Conservation (phyloP, 2,888 invertebrate genomes). For the Agrotis ipsilon region DNA sequence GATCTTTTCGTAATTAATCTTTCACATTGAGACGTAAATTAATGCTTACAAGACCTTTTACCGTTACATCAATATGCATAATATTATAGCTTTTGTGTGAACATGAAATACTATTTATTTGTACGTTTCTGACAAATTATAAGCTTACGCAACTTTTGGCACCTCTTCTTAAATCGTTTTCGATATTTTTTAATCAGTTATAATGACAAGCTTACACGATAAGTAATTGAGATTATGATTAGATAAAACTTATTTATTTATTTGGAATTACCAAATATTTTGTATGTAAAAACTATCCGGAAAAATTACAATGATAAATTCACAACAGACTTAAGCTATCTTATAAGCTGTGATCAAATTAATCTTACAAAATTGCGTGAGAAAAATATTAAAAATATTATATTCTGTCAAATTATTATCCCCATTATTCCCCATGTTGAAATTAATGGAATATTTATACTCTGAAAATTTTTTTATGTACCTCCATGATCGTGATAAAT, state of each 20-base stretch:
- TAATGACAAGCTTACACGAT: slow-evolving; percentile 41
- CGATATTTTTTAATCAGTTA: slow-evolving; percentile 37
- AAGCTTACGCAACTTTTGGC: slow-evolving; percentile 56
- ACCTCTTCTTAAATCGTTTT: slow-evolving; percentile 50
- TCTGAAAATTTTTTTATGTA: slow-evolving; percentile 21
- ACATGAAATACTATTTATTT: slow-evolving; percentile 57
- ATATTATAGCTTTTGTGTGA: slow-evolving; percentile 61
- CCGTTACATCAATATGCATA: slow-evolving; percentile 61
- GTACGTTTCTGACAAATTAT: slow-evolving; percentile 61
- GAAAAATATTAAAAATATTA: slow-evolving; percentile 24
- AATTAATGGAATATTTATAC: slow-evolving; percentile 23
- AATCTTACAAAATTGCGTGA: slow-evolving; percentile 44
- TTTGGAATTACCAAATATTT: slow-evolving; percentile 39
- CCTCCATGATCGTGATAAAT: slow-evolving; percentile 5
- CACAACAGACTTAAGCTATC: slow-evolving; percentile 46
- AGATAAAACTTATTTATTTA: slow-evolving; percentile 35
- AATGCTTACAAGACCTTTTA: slow-evolving; percentile 59
- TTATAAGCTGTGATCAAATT: slow-evolving; percentile 36
- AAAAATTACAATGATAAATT: slow-evolving; percentile 50
- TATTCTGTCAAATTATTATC: neutral
- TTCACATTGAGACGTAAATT: slow-evolving; percentile 61
- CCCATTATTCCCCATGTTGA: neutral
- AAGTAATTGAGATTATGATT: slow-evolving; percentile 59
- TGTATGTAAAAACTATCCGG: slow-evolving; percentile 32
- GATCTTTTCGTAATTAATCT: slow-evolving; percentile 65